Evolutionary conservation across 2,113 vertebrate genomes (phyloP).

Genomic region (Microcebus ravelobensis): DNA sequence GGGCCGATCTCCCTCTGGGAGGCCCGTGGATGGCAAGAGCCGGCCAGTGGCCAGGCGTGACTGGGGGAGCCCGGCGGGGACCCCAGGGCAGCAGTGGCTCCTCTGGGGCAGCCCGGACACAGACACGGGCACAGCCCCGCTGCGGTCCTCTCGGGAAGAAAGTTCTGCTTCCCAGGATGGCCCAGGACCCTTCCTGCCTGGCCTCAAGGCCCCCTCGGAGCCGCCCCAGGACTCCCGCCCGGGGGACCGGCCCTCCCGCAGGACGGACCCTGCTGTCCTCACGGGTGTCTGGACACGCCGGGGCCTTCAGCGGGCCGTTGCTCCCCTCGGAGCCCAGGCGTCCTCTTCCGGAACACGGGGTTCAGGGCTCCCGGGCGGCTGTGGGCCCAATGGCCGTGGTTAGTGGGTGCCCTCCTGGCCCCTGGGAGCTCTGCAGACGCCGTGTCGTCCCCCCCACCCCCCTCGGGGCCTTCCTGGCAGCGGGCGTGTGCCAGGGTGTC

Average conservation of each 20-base stretch:
- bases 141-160: background rate
- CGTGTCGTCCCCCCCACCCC: no score
- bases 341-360: background rate
- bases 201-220: rapidly evolving
- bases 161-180: background rate
- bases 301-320: rapidly evolving
- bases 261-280: background rate
- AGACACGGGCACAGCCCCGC: rapidly evolving
- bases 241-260: background rate
- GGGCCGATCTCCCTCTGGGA: no score
- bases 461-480: background rate
- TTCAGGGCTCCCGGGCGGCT: background rate
- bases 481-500: background rate
- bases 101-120: rapidly evolving
- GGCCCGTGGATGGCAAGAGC: rapidly evolving
- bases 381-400: background rate
- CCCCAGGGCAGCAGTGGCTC: rapidly evolving
- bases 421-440: background rate
- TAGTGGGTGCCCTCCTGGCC: rapidly evolving
- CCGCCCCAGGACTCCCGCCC: background rate
- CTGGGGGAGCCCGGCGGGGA: rapidly evolving
- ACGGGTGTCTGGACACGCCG: no score
- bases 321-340: rapidly evolving
- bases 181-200: background rate
- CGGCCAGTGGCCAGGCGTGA: rapidly evolving